phyloP scores from a whole-genome alignment of 2,113 vertebrate species.

The Xyrauchen texanus region DNA sequence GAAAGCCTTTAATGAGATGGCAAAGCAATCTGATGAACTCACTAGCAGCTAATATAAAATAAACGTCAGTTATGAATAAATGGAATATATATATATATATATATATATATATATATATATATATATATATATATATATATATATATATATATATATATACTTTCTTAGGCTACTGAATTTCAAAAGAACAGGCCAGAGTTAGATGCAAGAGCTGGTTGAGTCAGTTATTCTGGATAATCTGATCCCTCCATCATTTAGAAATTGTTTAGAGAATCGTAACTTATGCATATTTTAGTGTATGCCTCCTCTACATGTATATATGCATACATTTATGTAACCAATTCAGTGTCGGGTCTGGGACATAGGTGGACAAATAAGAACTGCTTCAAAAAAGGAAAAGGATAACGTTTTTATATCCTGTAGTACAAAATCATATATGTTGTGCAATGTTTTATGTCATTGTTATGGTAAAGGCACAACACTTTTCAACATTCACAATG shows the following conservation, averaged over 20 bases:
- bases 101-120: no score
- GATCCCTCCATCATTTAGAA: background rate
- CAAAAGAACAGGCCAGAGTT: background rate
- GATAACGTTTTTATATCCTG: no score
- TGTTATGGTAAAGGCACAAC: background rate
- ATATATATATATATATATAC: no score
- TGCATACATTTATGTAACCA: no score
- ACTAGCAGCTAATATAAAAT: conserved; percentile 38
- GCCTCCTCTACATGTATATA: no score
- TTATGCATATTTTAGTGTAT: no score
- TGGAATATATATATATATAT: no score
- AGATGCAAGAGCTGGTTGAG: background rate
- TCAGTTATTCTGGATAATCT: background rate
- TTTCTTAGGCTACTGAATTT: background rate
- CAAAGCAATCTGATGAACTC: conserved; percentile 17
- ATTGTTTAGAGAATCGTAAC: background rate
- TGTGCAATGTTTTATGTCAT: background rate
- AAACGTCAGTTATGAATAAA: conserved; percentile 33
- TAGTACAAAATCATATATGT: no score
- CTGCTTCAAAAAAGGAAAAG: no score
- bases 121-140: no score
- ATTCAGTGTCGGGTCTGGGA: no score
- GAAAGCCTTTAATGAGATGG: conserved; percentile 27
- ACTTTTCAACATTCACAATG: background rate
- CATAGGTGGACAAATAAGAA: no score